Conservation (phyloP, 23 tunicate genomes). For the Styela plicata region DNA sequence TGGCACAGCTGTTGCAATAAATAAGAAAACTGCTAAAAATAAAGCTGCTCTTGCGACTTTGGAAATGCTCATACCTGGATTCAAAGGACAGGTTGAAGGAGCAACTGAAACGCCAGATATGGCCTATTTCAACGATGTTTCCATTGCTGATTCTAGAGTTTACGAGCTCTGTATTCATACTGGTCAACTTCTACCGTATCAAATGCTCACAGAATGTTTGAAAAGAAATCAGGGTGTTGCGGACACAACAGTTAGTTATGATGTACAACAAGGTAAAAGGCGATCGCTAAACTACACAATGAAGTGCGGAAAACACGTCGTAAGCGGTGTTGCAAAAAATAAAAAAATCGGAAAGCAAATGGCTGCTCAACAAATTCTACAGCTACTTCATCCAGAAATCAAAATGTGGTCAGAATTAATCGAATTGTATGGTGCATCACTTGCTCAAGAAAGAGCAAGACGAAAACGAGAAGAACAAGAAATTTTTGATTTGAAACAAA, state of each 20-base stretch:
- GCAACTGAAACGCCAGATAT: slow-evolving; percentile 18
- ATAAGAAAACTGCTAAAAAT: slow-evolving; percentile 71
- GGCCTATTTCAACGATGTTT: slow-evolving; percentile 66
- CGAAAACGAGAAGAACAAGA: slow-evolving; percentile 68
- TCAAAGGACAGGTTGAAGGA: slow-evolving; percentile 54
- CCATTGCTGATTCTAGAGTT: slow-evolving; percentile 64
- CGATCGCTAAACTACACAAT: slow-evolving; percentile 60
- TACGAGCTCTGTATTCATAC: slow-evolving; percentile 76
- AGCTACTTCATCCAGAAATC: slow-evolving; percentile 71
- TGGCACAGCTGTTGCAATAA: slow-evolving; percentile 65
- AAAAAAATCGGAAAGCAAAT: slow-evolving; percentile 70
- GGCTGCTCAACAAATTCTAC: slow-evolving; percentile 68
- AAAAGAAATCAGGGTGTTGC: slow-evolving; percentile 78
- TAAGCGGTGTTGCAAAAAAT: slow-evolving; percentile 77
- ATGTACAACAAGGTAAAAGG: slow-evolving; percentile 43
- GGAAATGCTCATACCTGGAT: slow-evolving; percentile 85
- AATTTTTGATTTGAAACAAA: slow-evolving; percentile 72
- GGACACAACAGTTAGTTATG: slow-evolving; percentile 43
- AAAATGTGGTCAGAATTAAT: slow-evolving; percentile 68
- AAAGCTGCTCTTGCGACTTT: slow-evolving; percentile 83
- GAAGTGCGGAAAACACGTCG: slow-evolving; percentile 69
- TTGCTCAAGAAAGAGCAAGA: slow-evolving; percentile 58
- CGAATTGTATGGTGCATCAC: slow-evolving; percentile 54
- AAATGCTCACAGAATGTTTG: slow-evolving; percentile 71
- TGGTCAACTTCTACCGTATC: slow-evolving; percentile 62